A percentile compares a stretch with the other conserved stretches of the same genome.
Evolutionary conservation across 2,113 vertebrate species (phyloP).

Genomic region (Cacatua alba): DNA sequence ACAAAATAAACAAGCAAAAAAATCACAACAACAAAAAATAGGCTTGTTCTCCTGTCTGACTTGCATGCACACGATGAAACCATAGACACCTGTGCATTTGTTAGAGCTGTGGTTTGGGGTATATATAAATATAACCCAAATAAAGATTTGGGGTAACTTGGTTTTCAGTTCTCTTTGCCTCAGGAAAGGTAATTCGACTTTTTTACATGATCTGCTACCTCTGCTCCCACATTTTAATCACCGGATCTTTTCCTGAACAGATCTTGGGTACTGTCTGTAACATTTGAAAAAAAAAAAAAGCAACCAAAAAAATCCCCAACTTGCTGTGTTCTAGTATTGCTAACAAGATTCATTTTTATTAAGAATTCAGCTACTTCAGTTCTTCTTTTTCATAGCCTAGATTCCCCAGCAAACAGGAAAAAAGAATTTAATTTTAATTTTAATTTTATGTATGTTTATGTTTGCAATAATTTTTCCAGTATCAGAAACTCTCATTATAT

Average conservation of each 20-base stretch:
- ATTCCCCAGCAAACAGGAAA: neutral
- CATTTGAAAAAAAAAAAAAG: neutral
- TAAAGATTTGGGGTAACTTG: neutral
- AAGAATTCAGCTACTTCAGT: neutral
- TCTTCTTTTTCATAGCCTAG: neutral
- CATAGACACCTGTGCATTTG: neutral
- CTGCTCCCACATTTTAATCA: neutral
- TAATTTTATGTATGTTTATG: neutral
- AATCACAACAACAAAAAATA: neutral
- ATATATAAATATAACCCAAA: neutral
- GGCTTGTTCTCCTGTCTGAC: neutral
- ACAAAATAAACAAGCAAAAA: neutral
- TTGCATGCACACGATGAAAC: rapidly evolving
- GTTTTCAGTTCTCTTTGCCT: neutral
- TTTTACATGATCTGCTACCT: neutral
- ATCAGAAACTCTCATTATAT: neutral
- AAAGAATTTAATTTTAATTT: neutral
- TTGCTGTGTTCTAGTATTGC: neutral
- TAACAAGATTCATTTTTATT: neutral
- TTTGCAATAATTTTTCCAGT: neutral
- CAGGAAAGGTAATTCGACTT: neutral
- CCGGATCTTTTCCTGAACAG: neutral
- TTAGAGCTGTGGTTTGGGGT: neutral
- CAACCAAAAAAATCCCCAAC: neutral
- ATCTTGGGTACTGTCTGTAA: neutral